Percentiles rank a stretch among this genome's conserved stretches.
phyloP scores from a whole-genome alignment of 1,140 invertebrate genomes.

The Bombus haemorrhoidalis region DNA sequence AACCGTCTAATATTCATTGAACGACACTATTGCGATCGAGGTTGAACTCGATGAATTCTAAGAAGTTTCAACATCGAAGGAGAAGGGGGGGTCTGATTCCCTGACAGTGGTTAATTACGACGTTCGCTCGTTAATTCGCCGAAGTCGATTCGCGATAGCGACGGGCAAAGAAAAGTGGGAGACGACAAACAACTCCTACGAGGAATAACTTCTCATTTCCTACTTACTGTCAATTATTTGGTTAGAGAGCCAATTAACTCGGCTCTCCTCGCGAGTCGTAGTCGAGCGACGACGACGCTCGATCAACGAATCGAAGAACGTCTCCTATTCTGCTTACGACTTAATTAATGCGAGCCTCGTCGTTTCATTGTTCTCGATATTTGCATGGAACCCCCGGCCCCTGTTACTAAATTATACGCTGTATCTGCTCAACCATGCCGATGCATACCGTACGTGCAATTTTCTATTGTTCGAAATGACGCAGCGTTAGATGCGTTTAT shows the following conservation, averaged over 20 bases:
- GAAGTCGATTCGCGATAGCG: conserved; percentile 37
- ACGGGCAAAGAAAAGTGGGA: conserved; percentile 35
- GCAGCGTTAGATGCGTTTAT: conserved; percentile 23
- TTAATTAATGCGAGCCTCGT: conserved; percentile 53
- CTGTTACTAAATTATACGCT: conserved; percentile 38
- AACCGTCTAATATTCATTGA: background rate
- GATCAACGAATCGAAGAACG: conserved; percentile 54
- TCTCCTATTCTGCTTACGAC: conserved; percentile 49
- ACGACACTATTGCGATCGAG: background rate
- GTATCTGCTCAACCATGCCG: conserved; percentile 35
- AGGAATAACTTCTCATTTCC: conserved; percentile 57
- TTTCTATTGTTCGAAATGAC: conserved; percentile 6
- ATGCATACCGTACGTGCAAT: conserved; percentile 9
- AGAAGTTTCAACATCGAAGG: conserved; percentile 14
- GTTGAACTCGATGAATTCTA: conserved; percentile 13
- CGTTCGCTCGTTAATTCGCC: conserved; percentile 51
- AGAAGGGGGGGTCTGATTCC: conserved; percentile 7
- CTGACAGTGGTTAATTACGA: conserved; percentile 36
- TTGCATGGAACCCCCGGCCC: conserved; percentile 38
- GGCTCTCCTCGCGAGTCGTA: conserved; percentile 31
- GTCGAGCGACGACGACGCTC: conserved; percentile 24
- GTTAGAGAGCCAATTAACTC: conserved; percentile 56
- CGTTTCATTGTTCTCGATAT: conserved; percentile 54
- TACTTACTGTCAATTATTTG: conserved; percentile 57
- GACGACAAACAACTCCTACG: conserved; percentile 53